Base-by-base conservation (phyloP, 2,888 invertebrate species). In the Scaptomyza cyrtandrae region DNA sequence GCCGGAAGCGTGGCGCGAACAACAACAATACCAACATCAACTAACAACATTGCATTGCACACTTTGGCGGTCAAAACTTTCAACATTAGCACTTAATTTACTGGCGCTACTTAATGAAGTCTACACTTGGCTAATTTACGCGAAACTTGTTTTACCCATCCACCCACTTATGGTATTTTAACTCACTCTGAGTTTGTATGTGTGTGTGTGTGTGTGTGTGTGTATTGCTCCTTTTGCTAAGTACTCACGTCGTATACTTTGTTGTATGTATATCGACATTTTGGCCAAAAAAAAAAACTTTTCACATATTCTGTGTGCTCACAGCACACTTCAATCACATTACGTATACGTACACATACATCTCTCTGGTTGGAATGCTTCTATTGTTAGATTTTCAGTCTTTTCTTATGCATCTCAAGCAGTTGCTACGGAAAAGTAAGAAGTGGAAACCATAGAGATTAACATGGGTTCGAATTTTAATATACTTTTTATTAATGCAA, bases 31-130 rank as follows among this genome's bases (percentile, higher is more conserved):
- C 24, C 43, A 81, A 44, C 68, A 41, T 37, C 65, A 65, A 56
- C 37, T 57, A 52, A 56, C 56, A 9, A 27, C 55, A 62, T 72
- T 70, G 81, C 85, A 72, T 67, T 74, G 78, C 81, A 59, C 81
- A 77, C 80, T 79, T 81, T 80, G 75, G 75, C 70, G 79, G 70
- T 80, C 74, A 78, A 81, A 89, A 89, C 78, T 88, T 90, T 90
- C 75, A 75, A 78, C 85, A 86, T 90, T 84, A 81, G 78, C 82
- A 86, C 88, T 84, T 89, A 87, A 88, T 89, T 89, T 84, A 87
- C 81, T 86, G 81, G 73, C 78, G 75, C 78, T 86, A 86, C 87
- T 89, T 89, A 90, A 90, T 89, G 86, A 90, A 89, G 80, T 86
- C 85, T 81, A 80, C 89, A 88, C 81, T 88, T 74, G 71, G 76